A percentile compares a stretch with the other conserved stretches of the same genome.
Evolutionary conservation across 2,113 vertebrate species (phyloP).

Genomic region (Marcusenius ussheri): DNA sequence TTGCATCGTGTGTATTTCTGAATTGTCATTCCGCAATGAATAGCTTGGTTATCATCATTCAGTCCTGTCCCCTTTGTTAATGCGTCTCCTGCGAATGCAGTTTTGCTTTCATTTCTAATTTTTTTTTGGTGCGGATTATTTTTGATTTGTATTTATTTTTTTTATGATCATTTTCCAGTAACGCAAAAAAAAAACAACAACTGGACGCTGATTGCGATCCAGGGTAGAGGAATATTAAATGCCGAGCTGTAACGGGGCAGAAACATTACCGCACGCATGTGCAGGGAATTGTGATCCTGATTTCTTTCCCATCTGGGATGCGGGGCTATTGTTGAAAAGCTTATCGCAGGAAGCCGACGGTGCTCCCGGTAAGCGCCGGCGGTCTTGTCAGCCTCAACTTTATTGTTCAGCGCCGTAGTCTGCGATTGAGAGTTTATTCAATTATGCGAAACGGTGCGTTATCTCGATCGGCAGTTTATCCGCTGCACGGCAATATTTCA

Average conservation of each 20-base stretch:
- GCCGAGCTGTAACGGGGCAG: neutral
- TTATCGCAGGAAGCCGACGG: neutral
- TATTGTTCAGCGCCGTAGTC: neutral
- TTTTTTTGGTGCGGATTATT: neutral
- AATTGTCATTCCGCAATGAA: neutral
- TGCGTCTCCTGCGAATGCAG: neutral
- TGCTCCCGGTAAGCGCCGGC: neutral
- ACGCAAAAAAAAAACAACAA: neutral
- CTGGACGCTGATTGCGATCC: neutral
- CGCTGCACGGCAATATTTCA: neutral
- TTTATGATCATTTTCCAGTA: neutral
- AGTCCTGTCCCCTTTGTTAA: neutral
- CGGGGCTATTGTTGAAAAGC: neutral
- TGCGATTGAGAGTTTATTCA: neutral
- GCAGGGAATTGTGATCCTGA: conserved; percentile 1
- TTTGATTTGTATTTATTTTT: neutral
- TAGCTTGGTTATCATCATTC: neutral
- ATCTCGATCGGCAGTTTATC: neutral
- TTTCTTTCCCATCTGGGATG: neutral
- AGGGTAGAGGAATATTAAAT: neutral
- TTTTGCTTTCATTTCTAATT: neutral
- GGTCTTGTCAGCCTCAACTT: neutral
- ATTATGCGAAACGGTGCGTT: neutral
- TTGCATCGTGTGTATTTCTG: neutral
- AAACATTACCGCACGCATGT: neutral